Evolutionary conservation across 2,797 vertebrate genomes (phyloP), one percentile per base, ranked within the genome.

Genomic region (Channallabes apus): DNA sequence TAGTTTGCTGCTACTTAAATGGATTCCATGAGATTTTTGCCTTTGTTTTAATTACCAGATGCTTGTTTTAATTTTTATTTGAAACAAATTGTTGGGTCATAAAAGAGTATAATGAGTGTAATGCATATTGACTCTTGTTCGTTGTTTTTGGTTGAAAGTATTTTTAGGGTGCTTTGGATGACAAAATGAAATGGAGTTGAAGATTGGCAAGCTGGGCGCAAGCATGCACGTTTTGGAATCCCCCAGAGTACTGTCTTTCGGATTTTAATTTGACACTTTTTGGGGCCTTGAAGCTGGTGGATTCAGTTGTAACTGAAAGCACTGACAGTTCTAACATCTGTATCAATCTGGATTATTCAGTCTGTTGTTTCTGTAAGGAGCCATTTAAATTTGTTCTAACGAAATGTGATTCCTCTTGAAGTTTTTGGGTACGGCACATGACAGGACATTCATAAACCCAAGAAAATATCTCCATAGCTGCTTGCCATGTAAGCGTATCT

Each of bases 401-500:
- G 91, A 92, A 93, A 93, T 93, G 94, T 94, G 94, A 94, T 95
- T 94, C 92, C 92, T 94, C 92, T 94, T 92, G 87, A 93, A 92
- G 91, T 93, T 86, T 90, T 94, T 92, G 94, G 94, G 93, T 94
- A 91, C 91, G 91, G 92, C 89, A 93, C 91, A 93, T 93, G 93
- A 94, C 93, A 92, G 93, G 93, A 94, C 91, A 56, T 91, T 93
- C 87, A 94, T 93, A 88, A 92, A 92, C 91, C 89, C 89, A 90
- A 88, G 80, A 83, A 86, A 87, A 90, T 88, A 89, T 87, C 93
- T 92, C 93, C 95, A 89, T 89, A 96, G 96, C 95, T 99, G 98
- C 98, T 99, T 99, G 97, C 98, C 96, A 93, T 99, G 98, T 99
- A 97, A 99, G 98, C 98, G 97, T 97, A 96, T 94, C 95, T 96